Evolutionary conservation across 1,140 invertebrate species (phyloP), one percentile per base, ranked within the genome.

Genomic region (Watersipora subatra): DNA sequence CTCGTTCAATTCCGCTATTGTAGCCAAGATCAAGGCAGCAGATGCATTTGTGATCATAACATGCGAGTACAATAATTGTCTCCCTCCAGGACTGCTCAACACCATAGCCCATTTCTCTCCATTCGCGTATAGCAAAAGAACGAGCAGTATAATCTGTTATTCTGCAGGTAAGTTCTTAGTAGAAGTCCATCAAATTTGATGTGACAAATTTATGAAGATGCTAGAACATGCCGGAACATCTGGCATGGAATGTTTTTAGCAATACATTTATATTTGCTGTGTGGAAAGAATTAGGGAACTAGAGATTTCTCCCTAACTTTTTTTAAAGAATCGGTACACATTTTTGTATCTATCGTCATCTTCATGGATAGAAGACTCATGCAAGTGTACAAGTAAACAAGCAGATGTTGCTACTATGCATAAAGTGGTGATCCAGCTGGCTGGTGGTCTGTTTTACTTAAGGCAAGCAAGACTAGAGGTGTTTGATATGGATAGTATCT

Each of bases 41-140:
- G 81, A 83, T 71, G 81, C 74, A 2, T 80, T 74, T 65, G 70
- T 84, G 1, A 70, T 82, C n/a, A 69, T 83, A 1, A 75, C 79
- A 12, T 73, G 76, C 0, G 82, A 84, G 67, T 83, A 84, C 68
- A 83, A 84, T 67, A 74, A 78, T 64, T 71, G 71, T 17, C 68
- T 82, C 15, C 81, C 82, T 0, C 81, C 82, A 15, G 81, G 79
- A 2, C 71, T 84, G 0, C 63, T 73, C 2, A 82, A 82, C 64
- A 72, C 82, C 74, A 65, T 84, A 68, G 76, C 82, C 69, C 80
- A 83, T 68, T 83, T 83, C 64, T 75, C 79, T 0, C 71, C 75
- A 15, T 68, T 69, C 2, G 70, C 72, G 1, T 84, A 70, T 66
- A 69, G 70, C 3, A 77, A 76, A 66, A 80, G 80, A 66, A 82